Percentiles rank a stretch among this genome's conserved stretches.
phyloP scores from a whole-genome alignment of 2,888 invertebrate species.

The Limnephilus rhombicus region DNA sequence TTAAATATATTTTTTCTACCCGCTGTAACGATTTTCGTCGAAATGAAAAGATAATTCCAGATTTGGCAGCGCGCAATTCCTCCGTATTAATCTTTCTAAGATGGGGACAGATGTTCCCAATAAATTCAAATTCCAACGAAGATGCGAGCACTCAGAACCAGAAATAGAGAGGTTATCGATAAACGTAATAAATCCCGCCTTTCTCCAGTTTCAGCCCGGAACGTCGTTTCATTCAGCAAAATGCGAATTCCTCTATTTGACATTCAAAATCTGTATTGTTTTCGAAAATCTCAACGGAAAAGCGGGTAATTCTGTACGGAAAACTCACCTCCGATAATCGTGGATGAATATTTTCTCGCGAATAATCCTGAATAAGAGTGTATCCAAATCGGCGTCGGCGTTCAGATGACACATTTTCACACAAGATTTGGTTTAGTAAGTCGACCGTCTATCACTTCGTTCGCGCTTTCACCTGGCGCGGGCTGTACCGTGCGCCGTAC shows the following conservation, averaged over 20 bases:
- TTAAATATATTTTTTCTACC: not conserved
- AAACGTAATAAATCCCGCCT: conserved; percentile 18
- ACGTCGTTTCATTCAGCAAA: not conserved
- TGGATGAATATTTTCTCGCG: conserved; percentile 37
- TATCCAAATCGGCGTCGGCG: conserved; percentile 26
- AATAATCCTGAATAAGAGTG: conserved; percentile 41
- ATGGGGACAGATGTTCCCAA: conserved; percentile 54
- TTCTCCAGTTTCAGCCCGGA: not conserved
- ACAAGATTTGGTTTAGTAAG: conserved; percentile 13
- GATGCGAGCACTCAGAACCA: conserved; percentile 34
- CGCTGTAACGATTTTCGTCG: not conserved
- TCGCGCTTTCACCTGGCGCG: conserved; percentile 47
- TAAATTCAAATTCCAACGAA: conserved; percentile 43
- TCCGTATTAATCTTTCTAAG: conserved; percentile 47
- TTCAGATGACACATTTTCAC: conserved; percentile 49
- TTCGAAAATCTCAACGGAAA: conserved; percentile 17
- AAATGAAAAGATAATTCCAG: conserved; percentile 18
- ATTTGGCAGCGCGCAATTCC: conserved; percentile 29
- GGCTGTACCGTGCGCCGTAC: conserved; percentile 39
- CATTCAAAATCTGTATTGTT: conserved; percentile 43
- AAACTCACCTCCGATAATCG: conserved; percentile 44
- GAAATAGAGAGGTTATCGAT: conserved; percentile 11
- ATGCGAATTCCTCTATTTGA: conserved; percentile 35
- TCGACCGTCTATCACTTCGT: conserved; percentile 18
- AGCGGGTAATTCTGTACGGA: conserved; percentile 2